Evolutionary conservation across 2,888 invertebrate genomes (phyloP).

Genomic region (Eudemis profundana): DNA sequence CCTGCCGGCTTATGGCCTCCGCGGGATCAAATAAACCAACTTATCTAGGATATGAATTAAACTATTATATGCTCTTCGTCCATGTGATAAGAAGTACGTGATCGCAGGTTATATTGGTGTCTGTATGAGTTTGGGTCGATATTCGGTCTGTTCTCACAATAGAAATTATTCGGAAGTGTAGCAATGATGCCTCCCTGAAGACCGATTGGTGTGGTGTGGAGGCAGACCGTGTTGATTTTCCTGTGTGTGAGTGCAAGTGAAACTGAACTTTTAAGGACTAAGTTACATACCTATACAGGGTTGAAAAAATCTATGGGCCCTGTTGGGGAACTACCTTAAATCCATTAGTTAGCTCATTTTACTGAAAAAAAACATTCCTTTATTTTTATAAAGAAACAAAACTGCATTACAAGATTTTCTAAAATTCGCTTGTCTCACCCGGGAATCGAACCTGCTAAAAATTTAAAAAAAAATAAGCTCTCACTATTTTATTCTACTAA

Average conservation of each 20-base stretch:
- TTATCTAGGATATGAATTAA: slow-evolving; percentile 14
- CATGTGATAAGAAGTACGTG: background rate
- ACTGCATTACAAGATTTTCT: too few relatives aligned
- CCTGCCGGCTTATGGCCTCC: slow-evolving; percentile 15
- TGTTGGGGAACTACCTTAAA: too few relatives aligned
- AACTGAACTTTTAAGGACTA: too few relatives aligned
- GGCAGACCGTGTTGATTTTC: background rate
- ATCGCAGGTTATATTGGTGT: background rate
- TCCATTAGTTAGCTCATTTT: too few relatives aligned
- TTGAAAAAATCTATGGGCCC: too few relatives aligned
- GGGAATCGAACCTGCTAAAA: too few relatives aligned
- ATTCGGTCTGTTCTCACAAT: slow-evolving; percentile 57
- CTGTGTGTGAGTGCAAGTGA: background rate
- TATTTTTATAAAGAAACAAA: too few relatives aligned
- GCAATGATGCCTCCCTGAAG: slow-evolving; percentile 59
- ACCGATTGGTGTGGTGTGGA: slow-evolving; percentile 30
- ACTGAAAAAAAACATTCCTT: too few relatives aligned
- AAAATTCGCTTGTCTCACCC: too few relatives aligned
- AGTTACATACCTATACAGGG: too few relatives aligned
- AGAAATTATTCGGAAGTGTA: slow-evolving; percentile 63
- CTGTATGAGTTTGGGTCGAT: slow-evolving; percentile 38
- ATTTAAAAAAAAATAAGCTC: too few relatives aligned
- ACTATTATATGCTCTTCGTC: slow-evolving; percentile 11
- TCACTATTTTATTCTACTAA: too few relatives aligned
- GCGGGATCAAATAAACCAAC: slow-evolving; percentile 21